Conservation (phyloP, 2,888 invertebrate genomes). For the Xestia c-nigrum region DNA sequence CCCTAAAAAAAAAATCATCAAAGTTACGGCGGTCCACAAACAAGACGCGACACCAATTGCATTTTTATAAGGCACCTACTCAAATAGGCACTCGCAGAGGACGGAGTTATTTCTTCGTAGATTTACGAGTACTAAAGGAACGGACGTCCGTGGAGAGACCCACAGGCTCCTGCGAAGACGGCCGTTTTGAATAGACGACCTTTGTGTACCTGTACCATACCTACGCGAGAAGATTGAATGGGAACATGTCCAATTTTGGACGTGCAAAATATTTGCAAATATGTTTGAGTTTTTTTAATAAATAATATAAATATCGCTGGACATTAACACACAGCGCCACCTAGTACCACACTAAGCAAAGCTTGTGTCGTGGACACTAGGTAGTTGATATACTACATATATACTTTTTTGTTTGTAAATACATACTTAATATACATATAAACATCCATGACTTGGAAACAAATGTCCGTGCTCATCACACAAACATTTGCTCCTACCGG, state of each 20-base stretch:
- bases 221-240: slow-evolving; percentile 40
- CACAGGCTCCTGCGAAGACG: slow-evolving; percentile 64
- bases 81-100: slow-evolving; percentile 38
- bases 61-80: slow-evolving; percentile 53
- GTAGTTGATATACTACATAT: no score
- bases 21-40: slow-evolving; percentile 42
- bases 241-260: slow-evolving; percentile 31
- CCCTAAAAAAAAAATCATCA: slow-evolving; percentile 14
- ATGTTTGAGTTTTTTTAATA: no score
- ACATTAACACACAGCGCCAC: no score
- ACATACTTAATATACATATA: no score
- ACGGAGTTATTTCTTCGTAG: slow-evolving; percentile 54
- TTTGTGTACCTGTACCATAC: slow-evolving; percentile 58
- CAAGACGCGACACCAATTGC: slow-evolving; percentile 46
- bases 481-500: no score
- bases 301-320: no score
- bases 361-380: no score
- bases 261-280: neutral
- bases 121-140: slow-evolving; percentile 64
- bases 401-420: no score
- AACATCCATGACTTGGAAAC: no score
- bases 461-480: no score
- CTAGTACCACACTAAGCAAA: no score
- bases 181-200: slow-evolving; percentile 68
- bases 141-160: slow-evolving; percentile 63